Conservation (phyloP, 2,797 vertebrate species). For the Microctenopoma steveboyesi region DNA sequence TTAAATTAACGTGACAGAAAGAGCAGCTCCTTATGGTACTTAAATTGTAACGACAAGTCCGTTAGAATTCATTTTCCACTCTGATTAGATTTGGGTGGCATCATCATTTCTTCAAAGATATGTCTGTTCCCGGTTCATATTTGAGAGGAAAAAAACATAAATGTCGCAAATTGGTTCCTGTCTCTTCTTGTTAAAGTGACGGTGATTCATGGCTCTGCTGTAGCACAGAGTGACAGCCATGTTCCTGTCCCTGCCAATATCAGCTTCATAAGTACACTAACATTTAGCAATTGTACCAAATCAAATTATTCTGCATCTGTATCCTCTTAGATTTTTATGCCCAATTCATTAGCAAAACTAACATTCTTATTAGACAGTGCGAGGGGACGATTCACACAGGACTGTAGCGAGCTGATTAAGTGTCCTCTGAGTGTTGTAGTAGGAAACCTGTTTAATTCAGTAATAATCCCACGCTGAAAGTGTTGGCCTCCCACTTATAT, state of each 20-base stretch:
- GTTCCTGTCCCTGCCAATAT: conserved; percentile 50
- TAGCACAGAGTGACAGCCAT: conserved; percentile 41
- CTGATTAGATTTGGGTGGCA: conserved; percentile 79
- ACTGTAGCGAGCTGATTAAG: conserved; percentile 19
- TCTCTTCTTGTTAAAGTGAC: conserved; percentile 81
- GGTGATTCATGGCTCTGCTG: conserved; percentile 75
- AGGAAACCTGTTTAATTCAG: conserved; percentile 32
- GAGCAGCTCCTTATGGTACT: conserved; percentile 75
- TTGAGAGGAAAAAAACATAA: conserved; percentile 77
- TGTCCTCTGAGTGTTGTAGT: conserved; percentile 26
- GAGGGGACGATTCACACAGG: conserved; percentile 26
- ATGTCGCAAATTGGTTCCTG: conserved; percentile 81
- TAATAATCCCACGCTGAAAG: conserved; percentile 35
- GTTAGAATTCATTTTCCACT: conserved; percentile 85
- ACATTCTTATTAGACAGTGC: conserved; percentile 64
- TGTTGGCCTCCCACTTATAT: conserved; percentile 9
- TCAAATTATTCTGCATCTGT: conserved; percentile 68
- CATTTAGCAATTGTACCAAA: conserved; percentile 62
- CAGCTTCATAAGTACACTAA: conserved; percentile 55
- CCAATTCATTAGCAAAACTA: conserved; percentile 71
- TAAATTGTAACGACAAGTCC: conserved; percentile 81
- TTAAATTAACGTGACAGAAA: conserved; percentile 83
- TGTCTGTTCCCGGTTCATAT: conserved; percentile 82
- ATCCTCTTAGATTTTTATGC: conserved; percentile 62
- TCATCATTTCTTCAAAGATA: conserved; percentile 78